Conservation (phyloP, 2,888 invertebrate genomes). For the Stratiomys singularior region DNA sequence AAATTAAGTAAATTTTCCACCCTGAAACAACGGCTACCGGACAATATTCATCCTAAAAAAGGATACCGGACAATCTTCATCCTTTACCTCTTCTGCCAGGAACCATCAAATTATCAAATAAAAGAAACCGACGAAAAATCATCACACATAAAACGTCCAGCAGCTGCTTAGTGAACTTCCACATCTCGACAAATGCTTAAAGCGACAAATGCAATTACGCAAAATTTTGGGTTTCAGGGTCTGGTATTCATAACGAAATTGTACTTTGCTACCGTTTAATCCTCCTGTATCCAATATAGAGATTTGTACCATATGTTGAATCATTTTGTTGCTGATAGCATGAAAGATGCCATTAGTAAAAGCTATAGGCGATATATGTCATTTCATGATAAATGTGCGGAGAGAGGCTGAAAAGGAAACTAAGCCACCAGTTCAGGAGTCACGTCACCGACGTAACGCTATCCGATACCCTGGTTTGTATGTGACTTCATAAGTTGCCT, state of each 20-base stretch:
- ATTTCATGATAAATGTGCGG: background rate
- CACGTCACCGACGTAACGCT: constrained; percentile 50
- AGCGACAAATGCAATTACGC: constrained; percentile 26
- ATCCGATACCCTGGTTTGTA: constrained; percentile 49
- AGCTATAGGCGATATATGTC: background rate
- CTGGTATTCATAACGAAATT: constrained; percentile 12
- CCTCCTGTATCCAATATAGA: background rate
- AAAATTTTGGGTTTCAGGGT: constrained; percentile 1
- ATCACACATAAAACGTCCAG: background rate
- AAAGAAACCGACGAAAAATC: background rate
- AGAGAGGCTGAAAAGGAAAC: background rate
- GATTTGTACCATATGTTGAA: constrained; percentile 5
- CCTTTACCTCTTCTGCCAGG: no score
- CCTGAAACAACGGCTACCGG: no score
- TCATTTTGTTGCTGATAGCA: background rate
- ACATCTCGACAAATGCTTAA: background rate
- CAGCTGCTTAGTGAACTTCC: constrained; percentile 17
- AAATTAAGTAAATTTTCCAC: no score
- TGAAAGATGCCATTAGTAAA: constrained; percentile 14
- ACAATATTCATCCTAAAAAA: no score
- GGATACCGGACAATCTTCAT: no score
- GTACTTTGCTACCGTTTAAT: background rate
- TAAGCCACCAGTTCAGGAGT: constrained; percentile 50
- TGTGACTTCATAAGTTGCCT: constrained; percentile 51
- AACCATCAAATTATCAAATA: background rate